These are phyloP conservation scores for Nemotelus pantherinus DNA, from an alignment of 2,888 invertebrate genomes.

Conservation along the genomic window DNA sequence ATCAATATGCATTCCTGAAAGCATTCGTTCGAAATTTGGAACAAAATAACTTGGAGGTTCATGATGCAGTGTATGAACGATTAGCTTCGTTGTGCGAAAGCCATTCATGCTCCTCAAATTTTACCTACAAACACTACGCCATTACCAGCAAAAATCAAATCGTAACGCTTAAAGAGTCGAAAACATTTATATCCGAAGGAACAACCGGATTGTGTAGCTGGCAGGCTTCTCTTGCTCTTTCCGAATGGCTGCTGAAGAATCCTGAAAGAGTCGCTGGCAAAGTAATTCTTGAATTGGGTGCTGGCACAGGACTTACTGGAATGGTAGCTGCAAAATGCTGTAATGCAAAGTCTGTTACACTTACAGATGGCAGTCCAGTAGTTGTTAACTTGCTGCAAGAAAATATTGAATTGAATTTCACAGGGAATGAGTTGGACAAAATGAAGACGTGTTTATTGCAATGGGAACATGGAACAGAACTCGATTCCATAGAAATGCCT, in stretches of 20 bases:
- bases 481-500: slow-evolving; percentile 57
- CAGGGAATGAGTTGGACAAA: no score
- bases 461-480: slow-evolving; percentile 66
- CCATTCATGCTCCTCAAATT: slow-evolving; percentile 59
- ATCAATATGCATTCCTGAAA: slow-evolving; percentile 74
- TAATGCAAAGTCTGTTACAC: slow-evolving; percentile 66
- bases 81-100: slow-evolving; percentile 68
- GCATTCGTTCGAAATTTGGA: slow-evolving; percentile 71
- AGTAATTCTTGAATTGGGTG: slow-evolving; percentile 77
- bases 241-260: slow-evolving; percentile 76
- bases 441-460: slow-evolving; percentile 56
- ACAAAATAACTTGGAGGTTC: slow-evolving; percentile 67
- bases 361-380: slow-evolving; percentile 76
- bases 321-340: slow-evolving; percentile 70
- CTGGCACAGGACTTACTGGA: slow-evolving; percentile 80
- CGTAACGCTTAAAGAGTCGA: slow-evolving; percentile 75
- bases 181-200: slow-evolving; percentile 77
- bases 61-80: slow-evolving; percentile 73
- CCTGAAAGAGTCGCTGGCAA: slow-evolving; percentile 67
- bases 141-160: slow-evolving; percentile 59
- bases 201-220: slow-evolving; percentile 83
- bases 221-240: slow-evolving; percentile 79
- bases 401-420: slow-evolving; percentile 73
- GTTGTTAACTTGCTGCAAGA: slow-evolving; percentile 72
- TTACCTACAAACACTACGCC: slow-evolving; percentile 73